Evolutionary conservation across 37 sponge, comb jelly and placozoan genomes (phyloP), one percentile per base, ranked within the genome.

Genomic region (Petrosia ficiformis): DNA sequence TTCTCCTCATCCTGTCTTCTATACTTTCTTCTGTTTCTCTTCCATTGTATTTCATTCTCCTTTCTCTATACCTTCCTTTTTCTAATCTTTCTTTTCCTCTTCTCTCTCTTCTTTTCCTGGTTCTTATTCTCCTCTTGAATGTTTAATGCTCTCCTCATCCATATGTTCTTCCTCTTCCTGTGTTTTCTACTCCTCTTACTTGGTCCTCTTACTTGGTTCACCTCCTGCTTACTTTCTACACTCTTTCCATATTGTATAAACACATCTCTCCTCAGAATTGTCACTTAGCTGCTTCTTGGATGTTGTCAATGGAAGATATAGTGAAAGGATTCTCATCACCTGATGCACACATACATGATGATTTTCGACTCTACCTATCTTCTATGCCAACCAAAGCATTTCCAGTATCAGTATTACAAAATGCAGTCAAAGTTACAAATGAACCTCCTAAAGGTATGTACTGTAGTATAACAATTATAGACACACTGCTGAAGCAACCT

Each of bases 281-380:
- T 59, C 99, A 99, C 76, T 66, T 99, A 60, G 96, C 99, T 42
- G 94, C 95, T 21, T 95, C 99, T 1, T 99, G 99, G 99, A 99
- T 99, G 99, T 83, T 87, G 74, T 82, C 86, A 22, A 88, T 99
- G 91, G 99, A 99, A 72, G 82, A 80, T 1, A 83, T 96, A 2
- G 73, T 99, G 70, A 93, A 99, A 60, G 86, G 79, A 1, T 90
- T 99, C 79, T 72, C 74, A 3, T 48, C 80, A 16, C 87, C 94
- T 1, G 94, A 87, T 59, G 82, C 86, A 11, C 74, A 84, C 33
- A 87, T 99, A 29, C 92, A 99, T 44, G 82, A 82, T 0, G 89
- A 93, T 71, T 99, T 96, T 86, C 70, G 99, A 36, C 90, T 99
- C 44, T 99, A 67, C 77, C 86, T 99, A 59, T 90, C 91, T 80